A percentile compares a stretch with the other conserved stretches of the same genome.
These are phyloP conservation scores for Sipha maydis DNA, from an alignment of 2,888 invertebrate genomes.

Conservation along the genomic window DNA sequence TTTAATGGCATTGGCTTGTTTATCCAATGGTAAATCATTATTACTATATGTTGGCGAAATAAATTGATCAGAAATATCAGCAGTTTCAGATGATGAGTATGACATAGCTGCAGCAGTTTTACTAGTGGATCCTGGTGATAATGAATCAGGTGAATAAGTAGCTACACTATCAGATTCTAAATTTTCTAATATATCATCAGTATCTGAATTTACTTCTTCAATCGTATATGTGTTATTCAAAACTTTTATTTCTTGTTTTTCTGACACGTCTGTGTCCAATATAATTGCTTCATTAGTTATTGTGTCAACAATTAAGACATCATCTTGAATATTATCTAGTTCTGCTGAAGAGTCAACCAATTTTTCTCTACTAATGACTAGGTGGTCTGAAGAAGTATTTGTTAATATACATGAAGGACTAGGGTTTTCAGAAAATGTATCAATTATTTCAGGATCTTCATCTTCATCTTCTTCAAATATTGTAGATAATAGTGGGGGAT, in stretches of 20 bases:
- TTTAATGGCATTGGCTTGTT: conserved; percentile 60
- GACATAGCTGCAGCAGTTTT: conserved; percentile 62
- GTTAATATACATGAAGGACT: conserved; percentile 62
- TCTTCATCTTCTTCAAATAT: conserved; percentile 73
- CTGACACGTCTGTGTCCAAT: conserved; percentile 66
- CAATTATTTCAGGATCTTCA: conserved; percentile 64
- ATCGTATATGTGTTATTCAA: conserved; percentile 63
- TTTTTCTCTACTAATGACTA: conserved; percentile 57
- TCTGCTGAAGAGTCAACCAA: conserved; percentile 51
- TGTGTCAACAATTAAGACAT: conserved; percentile 70
- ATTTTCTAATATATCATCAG: conserved; percentile 58
- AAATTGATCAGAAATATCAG: conserved; percentile 65
- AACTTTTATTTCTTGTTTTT: conserved; percentile 42
- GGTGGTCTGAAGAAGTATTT: conserved; percentile 52
- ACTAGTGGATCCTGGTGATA: conserved; percentile 63
- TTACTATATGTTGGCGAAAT: conserved; percentile 65
- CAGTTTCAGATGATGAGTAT: conserved; percentile 63
- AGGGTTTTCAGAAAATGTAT: conserved; percentile 61
- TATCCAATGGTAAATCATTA: conserved; percentile 64
- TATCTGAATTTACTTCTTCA: conserved; percentile 60
- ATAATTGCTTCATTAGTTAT: conserved; percentile 70
- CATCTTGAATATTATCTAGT: conserved; percentile 66
- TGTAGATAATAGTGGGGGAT: conserved; percentile 73
- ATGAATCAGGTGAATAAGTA: conserved; percentile 61
- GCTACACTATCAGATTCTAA: conserved; percentile 62